Base-by-base conservation (phyloP, 2,888 invertebrate species). In the Elegia similella region DNA sequence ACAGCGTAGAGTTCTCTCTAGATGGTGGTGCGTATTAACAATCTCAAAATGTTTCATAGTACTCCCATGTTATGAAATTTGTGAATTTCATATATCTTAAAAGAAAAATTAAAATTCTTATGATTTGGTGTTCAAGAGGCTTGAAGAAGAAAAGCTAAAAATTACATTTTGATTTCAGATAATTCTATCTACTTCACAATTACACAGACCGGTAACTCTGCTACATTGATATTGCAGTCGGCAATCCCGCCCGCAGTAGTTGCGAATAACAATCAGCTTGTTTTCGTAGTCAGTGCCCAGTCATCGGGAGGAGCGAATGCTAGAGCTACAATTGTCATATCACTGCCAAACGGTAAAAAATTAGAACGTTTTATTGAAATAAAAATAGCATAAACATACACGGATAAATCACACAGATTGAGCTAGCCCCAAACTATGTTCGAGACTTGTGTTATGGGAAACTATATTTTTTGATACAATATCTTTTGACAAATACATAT, bases 1-100 rank as follows among this genome's bases (percentile, higher is more conserved):
- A 42, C 5, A 52, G 42, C 13, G 59, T 59, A 5, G 10, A 38
- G 12, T 1, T 59, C 6, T 23, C 52, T 10, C 46, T 59, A 7
- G 10, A 15, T 10, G 46, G 46, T 46, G 46, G 46, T 46, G 6
- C 8, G 46, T 46, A 10, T 5, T 7, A 44, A 23, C 0, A 34
- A 34, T 12, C 12, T 32, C 10, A 1, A 32, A 32, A n/a, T n/a
- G n/a, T n/a, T n/a, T n/a, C n/a, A n/a, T n/a, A n/a, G n/a, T n/a
- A n/a, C n/a, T n/a, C n/a, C 10, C 7, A 7, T 17, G 12, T 23
- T 6, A 15, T 13, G 13, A 16, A 16, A 13, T 15, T 16, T 13
- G n/a, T n/a, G n/a, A n/a, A n/a, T n/a, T n/a, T n/a, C n/a, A n/a
- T n/a, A n/a, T n/a, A n/a, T n/a, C n/a, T n/a, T n/a, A n/a, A n/a